Evolutionary conservation across 2,888 invertebrate species (phyloP).

Genomic region (Andrena camellia): DNA sequence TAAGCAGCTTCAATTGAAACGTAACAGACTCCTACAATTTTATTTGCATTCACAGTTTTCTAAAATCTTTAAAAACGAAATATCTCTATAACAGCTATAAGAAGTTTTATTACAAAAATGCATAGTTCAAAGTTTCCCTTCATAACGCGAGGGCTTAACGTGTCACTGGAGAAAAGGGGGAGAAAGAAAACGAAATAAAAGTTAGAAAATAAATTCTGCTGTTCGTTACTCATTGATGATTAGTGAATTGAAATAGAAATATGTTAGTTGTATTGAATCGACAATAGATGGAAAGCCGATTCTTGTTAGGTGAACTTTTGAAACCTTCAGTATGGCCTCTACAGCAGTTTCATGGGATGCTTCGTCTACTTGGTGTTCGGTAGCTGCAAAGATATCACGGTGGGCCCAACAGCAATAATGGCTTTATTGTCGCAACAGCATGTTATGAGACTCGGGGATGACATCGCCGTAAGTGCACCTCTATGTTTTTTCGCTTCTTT

Average conservation of each 20-base stretch:
- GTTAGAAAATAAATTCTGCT: neutral
- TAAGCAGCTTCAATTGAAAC: no score
- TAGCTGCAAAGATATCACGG: conserved; percentile 86
- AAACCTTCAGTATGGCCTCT: conserved; percentile 87
- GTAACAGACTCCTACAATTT: no score
- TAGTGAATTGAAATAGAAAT: neutral
- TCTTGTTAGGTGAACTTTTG: conserved; percentile 66
- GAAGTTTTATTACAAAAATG: no score
- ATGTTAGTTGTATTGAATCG: conserved; percentile 14
- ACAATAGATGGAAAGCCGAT: conserved; percentile 44
- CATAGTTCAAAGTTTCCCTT: no score
- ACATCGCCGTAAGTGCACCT: conserved; percentile 83
- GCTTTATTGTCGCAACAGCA: conserved; percentile 87
- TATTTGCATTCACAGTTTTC: no score
- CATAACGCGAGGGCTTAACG: no score
- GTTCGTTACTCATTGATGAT: neutral
- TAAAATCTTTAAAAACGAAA: no score
- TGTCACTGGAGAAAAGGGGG: neutral
- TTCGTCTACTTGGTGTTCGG: conserved; percentile 87
- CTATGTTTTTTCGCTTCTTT: neutral
- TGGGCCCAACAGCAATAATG: conserved; percentile 89
- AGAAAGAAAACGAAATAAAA: neutral
- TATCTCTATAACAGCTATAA: no score
- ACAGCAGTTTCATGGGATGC: conserved; percentile 87
- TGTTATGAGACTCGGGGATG: conserved; percentile 81